phyloP scores from a whole-genome alignment of 53 echinoderm and acorn worm species.

The Mesocentrotus franciscanus region DNA sequence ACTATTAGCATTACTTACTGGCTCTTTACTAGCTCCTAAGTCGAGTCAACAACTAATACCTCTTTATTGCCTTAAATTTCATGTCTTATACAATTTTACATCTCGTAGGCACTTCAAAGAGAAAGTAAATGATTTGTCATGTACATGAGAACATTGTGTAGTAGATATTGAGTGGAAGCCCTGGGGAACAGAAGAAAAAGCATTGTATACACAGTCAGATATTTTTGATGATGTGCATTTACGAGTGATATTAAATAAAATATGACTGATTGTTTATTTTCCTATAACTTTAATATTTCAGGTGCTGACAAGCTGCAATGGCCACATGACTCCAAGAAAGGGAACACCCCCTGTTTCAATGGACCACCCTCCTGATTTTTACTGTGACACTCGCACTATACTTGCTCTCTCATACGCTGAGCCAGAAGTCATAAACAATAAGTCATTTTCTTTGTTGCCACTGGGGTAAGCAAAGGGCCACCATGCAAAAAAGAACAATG shows the following conservation, averaged over 20 bases:
- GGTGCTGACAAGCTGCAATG: background rate
- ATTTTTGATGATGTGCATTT: background rate
- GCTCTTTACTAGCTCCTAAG: too few species aligned
- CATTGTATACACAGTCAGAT: background rate
- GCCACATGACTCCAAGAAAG: background rate
- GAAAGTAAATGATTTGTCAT: too few species aligned
- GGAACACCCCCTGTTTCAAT: background rate
- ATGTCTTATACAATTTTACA: too few species aligned
- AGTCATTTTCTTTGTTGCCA: background rate
- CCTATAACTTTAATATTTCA: background rate
- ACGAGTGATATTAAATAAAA: background rate
- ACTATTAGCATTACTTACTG: too few species aligned
- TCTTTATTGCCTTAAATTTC: too few species aligned
- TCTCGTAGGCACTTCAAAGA: background rate
- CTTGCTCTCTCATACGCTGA: too few species aligned
- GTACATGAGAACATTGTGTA: too few species aligned
- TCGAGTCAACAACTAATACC: too few species aligned
- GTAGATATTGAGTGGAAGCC: background rate
- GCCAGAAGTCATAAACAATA: background rate
- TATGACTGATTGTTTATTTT: background rate
- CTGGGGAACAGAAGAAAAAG: background rate
- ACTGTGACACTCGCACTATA: too few species aligned
- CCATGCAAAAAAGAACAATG: background rate
- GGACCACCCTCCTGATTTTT: conserved; percentile 10
- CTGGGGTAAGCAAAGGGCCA: background rate